Percentiles rank a stretch among this genome's conserved stretches.
Conservation (phyloP, 2,113 vertebrate species). For the Acrocephalus kingi region DNA sequence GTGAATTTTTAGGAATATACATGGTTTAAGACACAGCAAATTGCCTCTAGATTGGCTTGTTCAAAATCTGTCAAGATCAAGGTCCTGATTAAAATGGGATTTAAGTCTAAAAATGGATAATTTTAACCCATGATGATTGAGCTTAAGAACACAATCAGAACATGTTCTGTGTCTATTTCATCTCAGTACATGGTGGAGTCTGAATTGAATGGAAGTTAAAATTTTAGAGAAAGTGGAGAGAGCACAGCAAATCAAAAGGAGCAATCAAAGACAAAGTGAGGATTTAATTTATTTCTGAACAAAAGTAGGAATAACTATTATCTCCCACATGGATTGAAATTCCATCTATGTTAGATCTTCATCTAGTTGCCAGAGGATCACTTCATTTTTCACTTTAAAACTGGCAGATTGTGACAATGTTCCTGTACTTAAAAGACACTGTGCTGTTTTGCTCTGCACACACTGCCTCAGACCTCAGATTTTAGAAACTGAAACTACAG, state of each 20-base stretch:
- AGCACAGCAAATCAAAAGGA: neutral
- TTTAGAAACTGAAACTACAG: neutral
- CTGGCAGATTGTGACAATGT: neutral
- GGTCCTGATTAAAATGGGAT: neutral
- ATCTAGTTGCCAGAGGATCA: neutral
- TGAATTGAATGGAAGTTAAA: neutral
- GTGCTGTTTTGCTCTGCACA: neutral
- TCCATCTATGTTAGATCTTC: neutral
- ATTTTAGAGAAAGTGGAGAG: neutral
- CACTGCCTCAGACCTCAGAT: neutral
- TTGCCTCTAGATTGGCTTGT: neutral
- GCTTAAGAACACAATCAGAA: neutral
- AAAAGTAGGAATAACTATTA: neutral
- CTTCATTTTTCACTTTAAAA: neutral
- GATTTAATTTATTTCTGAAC: conserved; percentile 5
- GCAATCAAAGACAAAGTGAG: neutral
- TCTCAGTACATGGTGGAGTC: neutral
- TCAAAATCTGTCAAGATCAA: neutral
- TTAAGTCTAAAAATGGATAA: neutral
- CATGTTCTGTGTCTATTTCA: neutral
- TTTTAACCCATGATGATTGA: neutral
- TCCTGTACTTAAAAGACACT: neutral
- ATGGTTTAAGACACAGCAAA: neutral
- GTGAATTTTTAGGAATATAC: neutral
- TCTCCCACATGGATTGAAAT: neutral